Conservation (phyloP, 2,888 invertebrate species). For the Oegoconia quadripuncta region DNA sequence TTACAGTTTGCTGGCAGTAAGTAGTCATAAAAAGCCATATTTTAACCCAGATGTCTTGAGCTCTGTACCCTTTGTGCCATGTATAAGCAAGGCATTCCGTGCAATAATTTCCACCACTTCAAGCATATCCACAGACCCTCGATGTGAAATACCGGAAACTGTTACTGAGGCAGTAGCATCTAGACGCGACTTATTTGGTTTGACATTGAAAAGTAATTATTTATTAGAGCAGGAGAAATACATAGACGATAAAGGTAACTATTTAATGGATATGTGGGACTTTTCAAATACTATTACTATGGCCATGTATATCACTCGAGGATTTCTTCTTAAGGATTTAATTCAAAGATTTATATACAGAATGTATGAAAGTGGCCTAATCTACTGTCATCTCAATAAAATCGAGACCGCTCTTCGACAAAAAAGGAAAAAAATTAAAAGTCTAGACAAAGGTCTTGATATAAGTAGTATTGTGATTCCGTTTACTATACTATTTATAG, state of each 20-base stretch:
- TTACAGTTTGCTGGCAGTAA: conserved; percentile 15
- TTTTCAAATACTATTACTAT: background rate
- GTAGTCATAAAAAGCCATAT: background rate
- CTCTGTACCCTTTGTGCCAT: conserved; percentile 2
- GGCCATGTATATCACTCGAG: background rate
- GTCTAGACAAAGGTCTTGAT: too few relatives aligned
- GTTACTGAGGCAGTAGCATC: background rate
- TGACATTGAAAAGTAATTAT: background rate
- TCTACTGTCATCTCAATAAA: too few relatives aligned
- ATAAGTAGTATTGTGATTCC: too few relatives aligned
- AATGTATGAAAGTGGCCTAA: background rate
- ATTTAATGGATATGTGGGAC: background rate
- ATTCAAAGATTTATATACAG: background rate
- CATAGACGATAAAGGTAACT: background rate
- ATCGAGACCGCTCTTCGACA: too few relatives aligned
- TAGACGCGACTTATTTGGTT: background rate
- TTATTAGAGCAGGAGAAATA: background rate
- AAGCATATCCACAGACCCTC: too few relatives aligned
- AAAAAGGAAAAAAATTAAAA: too few relatives aligned
- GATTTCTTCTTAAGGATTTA: background rate
- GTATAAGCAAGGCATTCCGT: background rate
- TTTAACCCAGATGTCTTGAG: background rate
- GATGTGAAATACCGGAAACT: too few relatives aligned
- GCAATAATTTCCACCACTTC: background rate
- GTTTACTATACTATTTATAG: too few relatives aligned